Percentiles rank a stretch among this genome's conserved stretches.
Conservation (phyloP, 1,140 invertebrate genomes). For the Periplaneta americana region DNA sequence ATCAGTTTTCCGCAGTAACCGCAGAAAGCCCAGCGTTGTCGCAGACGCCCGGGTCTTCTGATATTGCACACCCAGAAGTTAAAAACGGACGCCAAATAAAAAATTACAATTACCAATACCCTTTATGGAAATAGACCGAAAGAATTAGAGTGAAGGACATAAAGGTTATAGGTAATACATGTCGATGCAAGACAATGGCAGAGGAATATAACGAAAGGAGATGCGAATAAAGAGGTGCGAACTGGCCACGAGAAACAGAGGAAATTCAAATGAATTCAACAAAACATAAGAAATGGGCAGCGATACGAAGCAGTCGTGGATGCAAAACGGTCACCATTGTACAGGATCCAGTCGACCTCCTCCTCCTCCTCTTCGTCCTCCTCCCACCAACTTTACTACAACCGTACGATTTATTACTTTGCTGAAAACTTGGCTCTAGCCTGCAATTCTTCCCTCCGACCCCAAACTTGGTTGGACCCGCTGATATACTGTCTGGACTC, state of each 20-base stretch:
- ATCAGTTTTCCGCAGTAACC: too few relatives aligned
- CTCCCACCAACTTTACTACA: neutral
- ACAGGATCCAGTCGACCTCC: constrained; percentile 10
- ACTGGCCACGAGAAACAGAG: neutral
- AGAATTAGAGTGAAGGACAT: too few relatives aligned
- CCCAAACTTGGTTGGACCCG: neutral
- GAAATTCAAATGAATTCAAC: neutral
- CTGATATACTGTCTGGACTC: neutral
- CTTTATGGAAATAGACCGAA: too few relatives aligned
- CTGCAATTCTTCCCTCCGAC: neutral
- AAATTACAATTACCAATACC: too few relatives aligned
- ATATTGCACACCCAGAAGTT: too few relatives aligned
- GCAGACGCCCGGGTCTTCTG: too few relatives aligned
- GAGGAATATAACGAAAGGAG: neutral
- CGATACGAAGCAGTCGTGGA: neutral
- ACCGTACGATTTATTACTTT: constrained; percentile 31
- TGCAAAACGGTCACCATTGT: constrained; percentile 30
- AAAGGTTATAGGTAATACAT: neutral
- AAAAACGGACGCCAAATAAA: too few relatives aligned
- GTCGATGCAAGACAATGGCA: neutral
- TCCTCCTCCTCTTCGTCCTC: neutral
- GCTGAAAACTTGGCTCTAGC: constrained; percentile 28
- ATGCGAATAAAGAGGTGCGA: neutral
- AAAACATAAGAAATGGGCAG: neutral
- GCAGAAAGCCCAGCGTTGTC: too few relatives aligned